These are phyloP conservation scores for Harpalus rufipes DNA, from an alignment of 2,888 invertebrate genomes.

Conservation along the genomic window DNA sequence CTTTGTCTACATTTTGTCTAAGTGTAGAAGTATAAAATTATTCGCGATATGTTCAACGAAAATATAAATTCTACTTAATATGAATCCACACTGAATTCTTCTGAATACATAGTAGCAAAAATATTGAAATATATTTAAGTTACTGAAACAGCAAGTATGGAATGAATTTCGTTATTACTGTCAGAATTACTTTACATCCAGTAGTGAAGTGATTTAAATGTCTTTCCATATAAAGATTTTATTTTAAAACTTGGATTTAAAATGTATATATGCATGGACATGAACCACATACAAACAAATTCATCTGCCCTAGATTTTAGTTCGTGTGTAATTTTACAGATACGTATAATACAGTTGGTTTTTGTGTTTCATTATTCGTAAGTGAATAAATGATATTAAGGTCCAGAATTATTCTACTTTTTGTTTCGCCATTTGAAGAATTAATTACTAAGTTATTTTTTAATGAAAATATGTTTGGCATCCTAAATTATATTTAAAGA, in stretches of 20 bases:
- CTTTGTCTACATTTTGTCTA: too few relatives aligned
- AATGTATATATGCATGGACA: slow-evolving; percentile 56
- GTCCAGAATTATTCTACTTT: too few relatives aligned
- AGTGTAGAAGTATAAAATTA: too few relatives aligned
- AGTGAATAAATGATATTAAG: background rate
- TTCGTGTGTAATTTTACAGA: background rate
- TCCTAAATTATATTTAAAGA: too few relatives aligned
- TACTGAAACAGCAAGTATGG: background rate
- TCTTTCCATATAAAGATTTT: slow-evolving; percentile 26
- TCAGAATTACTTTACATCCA: slow-evolving; percentile 2
- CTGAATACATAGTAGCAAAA: background rate
- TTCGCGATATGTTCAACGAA: too few relatives aligned
- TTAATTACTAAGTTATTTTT: too few relatives aligned
- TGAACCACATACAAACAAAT: slow-evolving; percentile 36
- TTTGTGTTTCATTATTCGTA: background rate
- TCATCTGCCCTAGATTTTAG: slow-evolving; percentile 26
- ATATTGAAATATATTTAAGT: slow-evolving; percentile 9
- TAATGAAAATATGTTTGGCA: too few relatives aligned
- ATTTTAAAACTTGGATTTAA: slow-evolving; percentile 40
- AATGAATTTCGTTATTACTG: slow-evolving; percentile 5
- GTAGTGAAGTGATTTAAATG: slow-evolving; percentile 1
- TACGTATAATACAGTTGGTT: background rate
- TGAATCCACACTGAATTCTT: too few relatives aligned
- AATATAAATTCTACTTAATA: too few relatives aligned
- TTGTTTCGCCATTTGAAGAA: too few relatives aligned